Evolutionary conservation across 2,797 vertebrate genomes (phyloP).

Genomic region (Etheostoma nigrum): DNA sequence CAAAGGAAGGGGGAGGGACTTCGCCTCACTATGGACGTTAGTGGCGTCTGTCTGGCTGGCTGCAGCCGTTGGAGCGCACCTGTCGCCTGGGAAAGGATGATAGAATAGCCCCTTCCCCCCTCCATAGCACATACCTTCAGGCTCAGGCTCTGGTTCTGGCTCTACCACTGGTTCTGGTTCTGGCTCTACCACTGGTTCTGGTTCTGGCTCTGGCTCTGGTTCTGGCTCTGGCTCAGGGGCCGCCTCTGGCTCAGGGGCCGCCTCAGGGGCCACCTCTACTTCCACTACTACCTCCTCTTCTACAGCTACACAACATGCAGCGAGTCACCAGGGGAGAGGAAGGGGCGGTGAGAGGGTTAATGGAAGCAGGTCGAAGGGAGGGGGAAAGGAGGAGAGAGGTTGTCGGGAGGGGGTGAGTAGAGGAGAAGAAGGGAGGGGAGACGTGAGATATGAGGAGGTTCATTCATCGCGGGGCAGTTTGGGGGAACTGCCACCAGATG

Average conservation of each 20-base stretch:
- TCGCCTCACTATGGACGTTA: slow-evolving; percentile 10
- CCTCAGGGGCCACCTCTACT: slow-evolving; percentile 88
- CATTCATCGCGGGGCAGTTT: slow-evolving; percentile 30
- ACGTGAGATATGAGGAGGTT: slow-evolving; percentile 50
- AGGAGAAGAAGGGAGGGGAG: slow-evolving; percentile 1
- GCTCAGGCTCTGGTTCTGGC: slow-evolving; percentile 56
- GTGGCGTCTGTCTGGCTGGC: slow-evolving; percentile 56
- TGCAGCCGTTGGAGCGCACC: slow-evolving; percentile 53
- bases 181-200: slow-evolving; percentile 60
- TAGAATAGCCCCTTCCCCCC: slow-evolving; percentile 67
- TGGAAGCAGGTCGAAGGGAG: slow-evolving; percentile 53
- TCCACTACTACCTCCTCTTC: slow-evolving; percentile 80
- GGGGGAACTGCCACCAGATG: slow-evolving; percentile 54
- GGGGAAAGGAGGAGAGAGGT: slow-evolving; percentile 12
- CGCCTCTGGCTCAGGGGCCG: slow-evolving; percentile 73
- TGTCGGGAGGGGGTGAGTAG: slow-evolving; percentile 24
- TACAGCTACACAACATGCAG: slow-evolving; percentile 85
- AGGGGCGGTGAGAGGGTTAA: slow-evolving; percentile 77
- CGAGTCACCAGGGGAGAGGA: slow-evolving; percentile 78
- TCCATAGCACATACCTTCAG: slow-evolving; percentile 88
- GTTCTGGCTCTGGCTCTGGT: slow-evolving; percentile 68
- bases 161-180: slow-evolving; percentile 54
- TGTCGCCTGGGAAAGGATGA: slow-evolving; percentile 74
- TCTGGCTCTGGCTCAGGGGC: slow-evolving; percentile 74
- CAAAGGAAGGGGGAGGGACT: no score